These are phyloP conservation scores for Samia ricini DNA, from an alignment of 1,140 invertebrate species.

Conservation along the genomic window DNA sequence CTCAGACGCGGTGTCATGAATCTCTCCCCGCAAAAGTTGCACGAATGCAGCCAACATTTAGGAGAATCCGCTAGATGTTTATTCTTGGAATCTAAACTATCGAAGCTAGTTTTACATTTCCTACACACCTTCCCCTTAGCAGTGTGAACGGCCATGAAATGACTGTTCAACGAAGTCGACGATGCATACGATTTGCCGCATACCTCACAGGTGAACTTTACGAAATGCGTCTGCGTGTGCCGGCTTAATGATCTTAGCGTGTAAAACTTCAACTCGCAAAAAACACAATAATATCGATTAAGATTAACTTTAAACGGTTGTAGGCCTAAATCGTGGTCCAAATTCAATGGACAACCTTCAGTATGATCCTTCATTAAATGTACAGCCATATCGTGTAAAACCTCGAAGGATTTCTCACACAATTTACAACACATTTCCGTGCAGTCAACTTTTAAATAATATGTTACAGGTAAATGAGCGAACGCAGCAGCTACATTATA, in stretches of 20 bases:
- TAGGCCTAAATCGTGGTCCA: conserved; percentile 2
- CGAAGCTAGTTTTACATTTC: conserved; percentile 36
- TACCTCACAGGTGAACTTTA: conserved; percentile 13
- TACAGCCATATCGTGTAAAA: conserved; percentile 2
- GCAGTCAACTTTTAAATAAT: conserved; percentile 11
- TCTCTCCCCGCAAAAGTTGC: conserved; percentile 33
- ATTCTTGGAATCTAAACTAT: conserved; percentile 24
- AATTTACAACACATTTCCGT: conserved; percentile 4
- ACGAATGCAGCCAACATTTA: conserved; percentile 31
- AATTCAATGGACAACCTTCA: neutral
- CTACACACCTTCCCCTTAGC: conserved; percentile 6
- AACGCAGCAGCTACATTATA: neutral
- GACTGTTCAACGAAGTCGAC: neutral
- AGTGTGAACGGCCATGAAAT: neutral
- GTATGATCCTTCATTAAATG: conserved; percentile 4
- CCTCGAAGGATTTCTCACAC: neutral
- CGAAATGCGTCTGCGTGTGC: conserved; percentile 15
- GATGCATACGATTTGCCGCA: conserved; percentile 17
- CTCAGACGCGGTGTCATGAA: conserved; percentile 33
- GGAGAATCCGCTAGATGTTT: conserved; percentile 27
- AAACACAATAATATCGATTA: neutral
- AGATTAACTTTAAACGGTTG: conserved; percentile 5
- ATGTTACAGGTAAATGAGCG: neutral
- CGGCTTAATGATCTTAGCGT: conserved; percentile 7
- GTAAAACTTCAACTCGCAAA: conserved; percentile 11